A percentile compares a stretch with the other conserved stretches of the same genome.
phyloP scores from a whole-genome alignment of 2,113 vertebrate genomes.

The Nycticebus coucang region DNA sequence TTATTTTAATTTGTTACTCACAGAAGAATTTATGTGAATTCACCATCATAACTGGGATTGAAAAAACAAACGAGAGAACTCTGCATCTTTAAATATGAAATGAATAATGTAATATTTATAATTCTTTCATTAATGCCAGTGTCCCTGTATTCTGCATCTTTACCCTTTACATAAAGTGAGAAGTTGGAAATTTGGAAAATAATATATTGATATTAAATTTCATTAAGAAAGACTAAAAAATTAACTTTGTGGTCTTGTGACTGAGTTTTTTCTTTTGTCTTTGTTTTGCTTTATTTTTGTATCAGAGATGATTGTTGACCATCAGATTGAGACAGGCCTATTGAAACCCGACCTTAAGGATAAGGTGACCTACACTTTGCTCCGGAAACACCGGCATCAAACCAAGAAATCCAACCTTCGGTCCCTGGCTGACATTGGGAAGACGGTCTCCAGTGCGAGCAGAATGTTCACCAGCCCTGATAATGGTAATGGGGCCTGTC shows the following conservation, averaged over 20 bases:
- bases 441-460: conserved; percentile 99
- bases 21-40: conserved; percentile 31
- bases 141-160: not conserved
- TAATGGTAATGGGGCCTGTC: conserved; percentile 91
- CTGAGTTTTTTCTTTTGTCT: conserved; percentile 28
- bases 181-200: conserved; percentile 9
- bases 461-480: conserved; percentile 98
- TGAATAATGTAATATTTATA: conserved; percentile 4
- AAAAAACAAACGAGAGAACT: conserved; percentile 17
- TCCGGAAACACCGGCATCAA: conserved; percentile 97
- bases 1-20: conserved; percentile 1
- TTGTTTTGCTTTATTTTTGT: not conserved
- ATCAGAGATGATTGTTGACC: conserved; percentile 95
- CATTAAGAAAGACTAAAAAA: not conserved
- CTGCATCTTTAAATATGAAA: not conserved
- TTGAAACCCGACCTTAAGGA: conserved; percentile 95
- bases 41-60: not conserved
- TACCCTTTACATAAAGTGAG: not conserved
- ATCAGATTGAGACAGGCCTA: conserved; percentile 95
- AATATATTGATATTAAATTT: not conserved
- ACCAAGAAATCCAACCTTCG: conserved; percentile 99
- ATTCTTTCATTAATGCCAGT: not conserved
- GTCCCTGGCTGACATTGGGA: conserved; percentile 97
- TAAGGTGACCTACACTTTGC: conserved; percentile 96
- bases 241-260: not conserved